These are phyloP conservation scores for Euspilapteryx auroguttella DNA, from an alignment of 2,888 invertebrate species.

Conservation along the genomic window DNA sequence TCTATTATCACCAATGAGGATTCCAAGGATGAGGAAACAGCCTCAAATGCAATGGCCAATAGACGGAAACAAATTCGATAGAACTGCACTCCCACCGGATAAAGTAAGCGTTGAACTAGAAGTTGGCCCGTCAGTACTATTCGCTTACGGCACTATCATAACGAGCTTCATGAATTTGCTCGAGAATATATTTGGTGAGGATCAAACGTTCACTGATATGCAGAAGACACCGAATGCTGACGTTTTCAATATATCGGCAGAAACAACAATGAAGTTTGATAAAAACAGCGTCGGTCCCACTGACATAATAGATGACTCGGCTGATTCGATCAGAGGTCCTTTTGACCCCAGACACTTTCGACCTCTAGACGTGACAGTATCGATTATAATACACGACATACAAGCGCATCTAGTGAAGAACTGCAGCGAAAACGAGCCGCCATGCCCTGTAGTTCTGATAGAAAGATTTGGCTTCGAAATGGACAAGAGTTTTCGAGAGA, in stretches of 20 bases:
- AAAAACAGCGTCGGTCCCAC: constrained; percentile 41
- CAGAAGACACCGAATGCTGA: constrained; percentile 64
- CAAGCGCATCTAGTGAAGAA: constrained; percentile 93
- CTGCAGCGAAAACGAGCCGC: constrained; percentile 86
- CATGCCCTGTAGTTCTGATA: constrained; percentile 85
- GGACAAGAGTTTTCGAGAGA: constrained; percentile 92
- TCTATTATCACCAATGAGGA: constrained; percentile 87
- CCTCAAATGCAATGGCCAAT: constrained; percentile 69
- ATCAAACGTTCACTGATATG: constrained; percentile 93
- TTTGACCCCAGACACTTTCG: constrained; percentile 89
- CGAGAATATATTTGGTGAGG: constrained; percentile 97
- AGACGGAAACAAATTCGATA: constrained; percentile 82
- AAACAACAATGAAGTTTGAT: constrained; percentile 36
- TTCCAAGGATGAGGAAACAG: constrained; percentile 76
- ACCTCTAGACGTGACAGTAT: constrained; percentile 89
- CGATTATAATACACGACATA: constrained; percentile 92
- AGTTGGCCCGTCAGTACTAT: constrained; percentile 90
- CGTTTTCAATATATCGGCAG: constrained; percentile 35
- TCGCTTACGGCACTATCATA: constrained; percentile 90
- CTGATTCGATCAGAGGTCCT: constrained; percentile 59
- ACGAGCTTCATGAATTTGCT: constrained; percentile 87
- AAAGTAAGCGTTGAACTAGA: constrained; percentile 90
- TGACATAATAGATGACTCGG: constrained; percentile 67
- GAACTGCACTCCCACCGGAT: constrained; percentile 82
- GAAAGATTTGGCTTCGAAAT: constrained; percentile 97